Evolutionary conservation across 2,797 vertebrate species (phyloP), one percentile per base, ranked within the genome.

Genomic region (Falco naumanni): DNA sequence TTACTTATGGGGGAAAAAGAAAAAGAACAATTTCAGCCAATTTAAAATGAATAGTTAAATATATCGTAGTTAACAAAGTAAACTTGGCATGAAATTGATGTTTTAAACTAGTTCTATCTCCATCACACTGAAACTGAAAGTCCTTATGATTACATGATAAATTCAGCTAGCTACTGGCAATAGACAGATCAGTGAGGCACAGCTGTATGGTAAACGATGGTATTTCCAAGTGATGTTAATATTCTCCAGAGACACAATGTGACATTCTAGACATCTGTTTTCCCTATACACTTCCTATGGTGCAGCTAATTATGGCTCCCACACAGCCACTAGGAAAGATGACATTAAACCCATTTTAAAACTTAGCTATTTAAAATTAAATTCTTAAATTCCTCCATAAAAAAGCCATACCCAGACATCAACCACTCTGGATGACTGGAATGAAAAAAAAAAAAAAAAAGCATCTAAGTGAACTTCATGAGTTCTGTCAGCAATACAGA

Each of bases 231-330:
- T 19, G 8, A 89, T 61, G 43, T 79, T 82, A 86, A 66, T 48
- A 70, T 37, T 87, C 79, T 84, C 87, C 37, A 70, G 77, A 86
- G 95, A 88, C 39, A 74, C 72, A 84, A 63, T 10, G 64, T 94
- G 83, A 88, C 89, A 95, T 93, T 94, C 79, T 31, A 79, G 75
- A 59, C 93, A 94, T 78, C 90, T 96, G 87, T 78, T 84, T 80
- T 81, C 56, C 64, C 51, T 41, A 41, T 26, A 31, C 43, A 31
- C 45, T 63, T 93, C 63, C 80, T 51, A 51, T 20, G 59, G 80
- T 63, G 66, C 70, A 84, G 43, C 50, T 91, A 75, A 95, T 95
- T 94, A 88, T 41, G 64, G 76, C 54, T 95, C 65, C 76, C 54
- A 94, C 61, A 79, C 66, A 90, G 69, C 29, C n/a, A 78, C 59